A percentile compares a stretch with the other conserved stretches of the same genome.
phyloP scores from a whole-genome alignment of 2,113 vertebrate genomes.

The Megalops atlanticus region DNA sequence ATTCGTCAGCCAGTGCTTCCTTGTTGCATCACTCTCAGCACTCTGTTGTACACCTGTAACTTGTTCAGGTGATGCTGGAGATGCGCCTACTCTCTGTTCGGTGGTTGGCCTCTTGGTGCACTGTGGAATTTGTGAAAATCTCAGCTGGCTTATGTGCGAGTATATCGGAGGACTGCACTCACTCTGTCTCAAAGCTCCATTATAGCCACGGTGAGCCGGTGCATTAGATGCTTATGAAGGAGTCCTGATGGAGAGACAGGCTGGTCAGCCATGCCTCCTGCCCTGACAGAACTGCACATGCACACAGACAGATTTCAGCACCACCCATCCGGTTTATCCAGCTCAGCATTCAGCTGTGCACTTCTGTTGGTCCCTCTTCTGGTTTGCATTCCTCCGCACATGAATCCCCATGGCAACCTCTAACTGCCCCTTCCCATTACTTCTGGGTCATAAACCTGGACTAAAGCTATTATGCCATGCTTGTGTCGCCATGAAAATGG shows the following conservation, averaged over 20 bases:
- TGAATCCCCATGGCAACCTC: conserved; percentile 2
- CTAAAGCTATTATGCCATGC: not conserved
- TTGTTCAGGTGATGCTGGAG: too few species aligned
- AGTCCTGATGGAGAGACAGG: not conserved
- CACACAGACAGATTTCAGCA: not conserved
- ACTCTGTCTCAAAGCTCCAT: too few species aligned
- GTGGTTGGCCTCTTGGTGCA: too few species aligned
- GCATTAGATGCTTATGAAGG: too few species aligned
- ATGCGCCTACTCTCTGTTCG: too few species aligned
- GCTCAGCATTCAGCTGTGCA: not conserved
- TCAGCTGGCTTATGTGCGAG: too few species aligned
- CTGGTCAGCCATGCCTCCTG: not conserved
- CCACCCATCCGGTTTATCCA: not conserved
- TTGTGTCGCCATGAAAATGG: not conserved
- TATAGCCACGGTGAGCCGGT: too few species aligned
- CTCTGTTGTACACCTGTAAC: too few species aligned
- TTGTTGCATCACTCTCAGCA: too few species aligned
- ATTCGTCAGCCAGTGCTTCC: too few species aligned
- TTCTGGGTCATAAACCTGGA: conserved; percentile 5
- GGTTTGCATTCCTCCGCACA: not conserved
- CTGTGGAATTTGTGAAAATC: too few species aligned
- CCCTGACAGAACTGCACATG: not conserved
- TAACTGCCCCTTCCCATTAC: not conserved
- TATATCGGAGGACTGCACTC: too few species aligned
- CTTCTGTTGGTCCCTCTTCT: not conserved